These are phyloP conservation scores for Bombus pyrosoma DNA, from an alignment of 1,140 invertebrate genomes.

Conservation along the genomic window DNA sequence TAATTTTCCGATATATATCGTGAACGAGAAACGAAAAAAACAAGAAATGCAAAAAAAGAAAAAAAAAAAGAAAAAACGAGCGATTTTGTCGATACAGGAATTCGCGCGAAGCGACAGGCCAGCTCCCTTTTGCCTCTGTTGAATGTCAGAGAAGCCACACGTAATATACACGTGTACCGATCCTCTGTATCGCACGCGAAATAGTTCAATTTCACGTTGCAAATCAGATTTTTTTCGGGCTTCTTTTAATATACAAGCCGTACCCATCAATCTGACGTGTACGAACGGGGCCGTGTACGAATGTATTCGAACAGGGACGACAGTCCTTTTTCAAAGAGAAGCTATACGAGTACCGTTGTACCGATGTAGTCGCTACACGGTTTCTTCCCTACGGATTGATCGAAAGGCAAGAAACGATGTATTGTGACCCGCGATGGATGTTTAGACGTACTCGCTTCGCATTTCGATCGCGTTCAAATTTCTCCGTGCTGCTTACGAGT, in stretches of 20 bases:
- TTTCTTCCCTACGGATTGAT: background rate
- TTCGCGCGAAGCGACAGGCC: background rate
- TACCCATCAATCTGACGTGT: background rate
- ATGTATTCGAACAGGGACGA: background rate
- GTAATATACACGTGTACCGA: background rate
- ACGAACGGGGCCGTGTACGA: background rate
- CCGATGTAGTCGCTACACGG: no score
- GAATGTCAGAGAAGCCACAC: slow-evolving; percentile 11
- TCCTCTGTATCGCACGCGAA: slow-evolving; percentile 13
- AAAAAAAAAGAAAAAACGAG: background rate
- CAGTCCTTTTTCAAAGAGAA: background rate
- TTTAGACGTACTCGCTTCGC: background rate
- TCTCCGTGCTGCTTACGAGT: background rate
- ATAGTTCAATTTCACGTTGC: slow-evolving; percentile 36
- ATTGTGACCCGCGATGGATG: background rate
- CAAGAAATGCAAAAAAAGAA: background rate
- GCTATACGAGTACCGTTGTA: background rate
- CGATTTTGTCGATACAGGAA: background rate
- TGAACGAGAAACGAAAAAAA: background rate
- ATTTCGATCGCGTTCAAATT: background rate
- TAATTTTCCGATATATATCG: slow-evolving; percentile 10
- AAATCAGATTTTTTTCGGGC: slow-evolving; percentile 41
- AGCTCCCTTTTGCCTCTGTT: background rate
- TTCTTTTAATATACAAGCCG: slow-evolving; percentile 33
- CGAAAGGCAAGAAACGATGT: background rate